Evolutionary conservation across 2,797 vertebrate genomes (phyloP), one percentile per base, ranked within the genome.

Genomic region (Syncerus caffer): DNA sequence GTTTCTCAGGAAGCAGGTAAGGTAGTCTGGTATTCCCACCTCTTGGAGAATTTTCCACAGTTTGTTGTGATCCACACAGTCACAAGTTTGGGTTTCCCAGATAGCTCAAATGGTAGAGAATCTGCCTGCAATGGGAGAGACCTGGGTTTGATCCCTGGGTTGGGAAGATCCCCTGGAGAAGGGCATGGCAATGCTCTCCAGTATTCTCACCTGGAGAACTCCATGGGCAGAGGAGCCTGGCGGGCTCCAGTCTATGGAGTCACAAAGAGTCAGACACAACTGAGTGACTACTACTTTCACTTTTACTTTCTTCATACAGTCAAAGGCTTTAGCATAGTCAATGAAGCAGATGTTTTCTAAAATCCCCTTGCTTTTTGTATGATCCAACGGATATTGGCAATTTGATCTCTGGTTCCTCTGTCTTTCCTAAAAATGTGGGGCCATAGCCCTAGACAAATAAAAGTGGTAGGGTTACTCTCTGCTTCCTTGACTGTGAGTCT

Each of bases 211-310:
- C 64, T 38, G n/a, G 64, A 71, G 64, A 71, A 71, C 34, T 71
- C n/a, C 21, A 71, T 12, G n/a, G 64, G n/a, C 64, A 71, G 64
- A 6, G n/a, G n/a, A 38, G 64, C 64, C 10, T 21, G 4, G 9
- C 0, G 0, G n/a, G n/a, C n/a, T 21, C n/a, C 64, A 6, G 5
- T 38, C 64, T 19, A 1, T 2, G n/a, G 64, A 19, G n/a, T 71
- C 64, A 38, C 64, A 38, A 34, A 67, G 34, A 71, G n/a, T 71
- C 0, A 0, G n/a, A 38, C 64, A 38, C 64, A 23, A 38, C 64
- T 38, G 64, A 38, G 10, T 2, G 10, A 6, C 64, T 6, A 6
- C 19, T 38, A 12, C n/a, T 38, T 38, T 71, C 64, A 12, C 17
- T 3, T 71, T 23, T 38, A 23, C 19, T 38, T 38, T 38, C 64